Base-by-base conservation (phyloP, 2,113 vertebrate species). In the Sphaerodactylus townsendi region DNA sequence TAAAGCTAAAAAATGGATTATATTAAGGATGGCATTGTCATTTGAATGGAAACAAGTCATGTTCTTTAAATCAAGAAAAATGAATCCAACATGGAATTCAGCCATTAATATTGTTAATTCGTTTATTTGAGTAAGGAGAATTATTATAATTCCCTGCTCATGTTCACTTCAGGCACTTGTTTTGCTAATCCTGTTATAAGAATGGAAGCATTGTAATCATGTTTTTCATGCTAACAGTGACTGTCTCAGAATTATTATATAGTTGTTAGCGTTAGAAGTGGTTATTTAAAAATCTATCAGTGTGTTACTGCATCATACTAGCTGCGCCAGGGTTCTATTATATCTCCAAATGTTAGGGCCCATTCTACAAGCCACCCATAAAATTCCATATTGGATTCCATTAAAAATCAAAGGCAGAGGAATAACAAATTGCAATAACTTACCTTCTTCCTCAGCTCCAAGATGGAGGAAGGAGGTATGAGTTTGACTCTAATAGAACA, bases 31-130 rank as follows among this genome's bases (percentile, higher is more conserved):
- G 68, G 70, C 14, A 1, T 64, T 19, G 33, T 77, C 39, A 30
- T 37, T 71, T 78, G 46, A 74, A 82, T 50, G 71, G 88, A 66
- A 3, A 9, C 41, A 79, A 59, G 35, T 17, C 1, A 2, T 8
- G 35, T 53, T 35, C 5, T 84, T 86, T 50, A 80, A 35, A 86
- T n/a, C 15, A 1, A 2, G 0, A 46, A 11, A 35, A 71, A 35
- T 84, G 41, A 87, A 0, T 0, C n/a, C 85, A 81, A 85, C 84
- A 56, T 79, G 37, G 64, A 82, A 28, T 80, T 4, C 0, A 85
- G 11, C 59, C 19, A 85, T 64, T 69, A 89, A 81, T 74, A 89
- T 30, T 30, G 62, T 53, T 37, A 87, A 62, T 64, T 30, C 64
- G 0, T 66, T 83, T 75, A 46, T 33, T 59, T 1, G 48, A 50